These are phyloP conservation scores for Ormyrus thymus DNA, from an alignment of 2,888 invertebrate species.

Conservation along the genomic window DNA sequence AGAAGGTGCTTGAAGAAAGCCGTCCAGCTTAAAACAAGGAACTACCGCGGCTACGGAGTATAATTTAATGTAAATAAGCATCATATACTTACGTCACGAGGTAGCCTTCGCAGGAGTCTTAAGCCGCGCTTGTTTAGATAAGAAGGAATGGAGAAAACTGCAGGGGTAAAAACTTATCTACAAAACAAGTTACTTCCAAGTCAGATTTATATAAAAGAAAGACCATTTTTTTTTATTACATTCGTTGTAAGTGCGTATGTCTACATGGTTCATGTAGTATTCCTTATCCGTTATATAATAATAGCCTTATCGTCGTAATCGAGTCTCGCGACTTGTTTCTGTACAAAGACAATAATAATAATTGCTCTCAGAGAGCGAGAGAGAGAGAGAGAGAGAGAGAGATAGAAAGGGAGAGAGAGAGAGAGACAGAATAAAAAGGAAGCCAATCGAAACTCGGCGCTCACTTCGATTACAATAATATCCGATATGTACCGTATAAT, in stretches of 20 bases:
- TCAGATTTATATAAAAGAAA: conserved; percentile 54
- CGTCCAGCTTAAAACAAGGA: too few relatives aligned
- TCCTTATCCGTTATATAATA: conserved; percentile 8
- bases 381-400: background rate
- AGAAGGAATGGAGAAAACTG: background rate
- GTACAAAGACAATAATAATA: conserved; percentile 15
- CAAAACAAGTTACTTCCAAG: conserved; percentile 22
- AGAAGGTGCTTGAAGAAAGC: too few relatives aligned
- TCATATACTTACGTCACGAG: too few relatives aligned
- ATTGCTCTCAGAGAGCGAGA: too few relatives aligned
- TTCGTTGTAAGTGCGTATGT: conserved; percentile 57
- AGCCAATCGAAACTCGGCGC: too few relatives aligned
- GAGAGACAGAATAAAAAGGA: background rate
- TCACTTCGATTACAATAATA: conserved; percentile 25
- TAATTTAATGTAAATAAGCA: too few relatives aligned
- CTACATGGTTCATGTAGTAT: conserved; percentile 27
- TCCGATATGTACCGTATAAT: conserved; percentile 68
- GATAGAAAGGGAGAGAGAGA: background rate
- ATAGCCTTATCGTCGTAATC: conserved; percentile 25
- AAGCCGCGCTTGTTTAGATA: too few relatives aligned
- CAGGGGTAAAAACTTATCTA: background rate
- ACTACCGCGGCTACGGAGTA: too few relatives aligned
- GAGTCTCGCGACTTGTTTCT: conserved; percentile 9
- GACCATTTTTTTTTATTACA: conserved; percentile 58
- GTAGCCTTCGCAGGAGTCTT: too few relatives aligned